Percentiles rank a stretch among this genome's conserved stretches.
Evolutionary conservation across 2,797 vertebrate genomes (phyloP).

Genomic region (Eulemur albifrons): DNA sequence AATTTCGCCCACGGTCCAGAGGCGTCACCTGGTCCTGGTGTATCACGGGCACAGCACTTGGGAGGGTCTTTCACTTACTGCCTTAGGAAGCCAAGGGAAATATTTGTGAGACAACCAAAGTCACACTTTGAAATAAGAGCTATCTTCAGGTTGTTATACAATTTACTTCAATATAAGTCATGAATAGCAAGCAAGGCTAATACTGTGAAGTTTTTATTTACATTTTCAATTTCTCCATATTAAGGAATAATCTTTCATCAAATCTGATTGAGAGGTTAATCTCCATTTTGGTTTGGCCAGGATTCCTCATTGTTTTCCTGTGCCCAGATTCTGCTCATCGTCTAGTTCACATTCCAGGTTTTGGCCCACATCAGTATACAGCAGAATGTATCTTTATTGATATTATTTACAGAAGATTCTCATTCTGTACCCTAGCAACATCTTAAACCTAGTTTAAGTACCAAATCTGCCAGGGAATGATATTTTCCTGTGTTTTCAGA

Average conservation of each 20-base stretch:
- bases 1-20: not conserved
- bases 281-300: not conserved
- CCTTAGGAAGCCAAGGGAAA: not conserved
- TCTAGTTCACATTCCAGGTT: not conserved
- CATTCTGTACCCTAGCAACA: not conserved
- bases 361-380: not conserved
- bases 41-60: no score
- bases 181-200: not conserved
- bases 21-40: no score
- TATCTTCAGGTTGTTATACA: not conserved
- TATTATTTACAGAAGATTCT: not conserved
- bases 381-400: not conserved
- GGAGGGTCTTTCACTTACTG: not conserved
- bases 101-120: not conserved
- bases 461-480: not conserved
- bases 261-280: not conserved
- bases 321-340: not conserved
- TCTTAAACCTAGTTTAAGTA: not conserved
- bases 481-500: not conserved
- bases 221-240: not conserved
- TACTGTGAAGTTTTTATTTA: not conserved
- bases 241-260: not conserved
- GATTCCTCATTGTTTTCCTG: not conserved
- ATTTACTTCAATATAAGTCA: not conserved
- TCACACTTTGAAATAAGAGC: not conserved